These are phyloP conservation scores for Drosophila persimilis DNA, from an alignment of 1,140 invertebrate species.

Conservation along the genomic window DNA sequence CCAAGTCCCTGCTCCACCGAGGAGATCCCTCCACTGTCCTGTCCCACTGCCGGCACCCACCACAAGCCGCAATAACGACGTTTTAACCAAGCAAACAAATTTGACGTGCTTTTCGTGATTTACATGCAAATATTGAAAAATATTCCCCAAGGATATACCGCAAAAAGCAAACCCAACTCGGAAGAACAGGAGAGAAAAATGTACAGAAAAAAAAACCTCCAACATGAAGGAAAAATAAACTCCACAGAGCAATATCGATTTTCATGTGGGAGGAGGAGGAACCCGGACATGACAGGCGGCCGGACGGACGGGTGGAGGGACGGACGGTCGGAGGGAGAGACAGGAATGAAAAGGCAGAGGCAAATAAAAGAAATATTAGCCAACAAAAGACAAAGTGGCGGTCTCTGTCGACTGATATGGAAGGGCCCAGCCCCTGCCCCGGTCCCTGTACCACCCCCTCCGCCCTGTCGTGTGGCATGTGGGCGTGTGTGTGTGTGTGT, in stretches of 20 bases:
- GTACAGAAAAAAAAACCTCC: constrained; percentile 24
- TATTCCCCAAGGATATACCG: constrained; percentile 80
- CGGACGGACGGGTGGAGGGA: constrained; percentile 15
- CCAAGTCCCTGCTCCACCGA: constrained; percentile 11
- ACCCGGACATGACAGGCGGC: constrained; percentile 39
- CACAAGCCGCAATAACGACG: constrained; percentile 74
- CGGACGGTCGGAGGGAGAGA: constrained; percentile 7
- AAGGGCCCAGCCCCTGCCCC: constrained; percentile 1
- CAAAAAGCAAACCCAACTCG: constrained; percentile 67
- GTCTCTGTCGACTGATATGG: constrained; percentile 13
- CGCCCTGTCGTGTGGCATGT: too few relatives aligned
- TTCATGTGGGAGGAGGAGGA: constrained; percentile 54
- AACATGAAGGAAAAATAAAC: constrained; percentile 47
- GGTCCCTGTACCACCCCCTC: not conserved
- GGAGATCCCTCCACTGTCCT: not conserved
- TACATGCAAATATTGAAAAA: constrained; percentile 83
- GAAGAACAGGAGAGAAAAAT: constrained; percentile 36
- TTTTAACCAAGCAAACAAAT: constrained; percentile 81
- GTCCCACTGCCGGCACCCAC: constrained; percentile 9
- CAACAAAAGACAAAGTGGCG: constrained; percentile 77
- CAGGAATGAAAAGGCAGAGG: constrained; percentile 46
- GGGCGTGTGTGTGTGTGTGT: too few relatives aligned
- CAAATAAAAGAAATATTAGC: constrained; percentile 80
- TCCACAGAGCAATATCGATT: constrained; percentile 73
- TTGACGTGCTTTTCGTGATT: constrained; percentile 83